Evolutionary conservation across 2,797 vertebrate genomes (phyloP), one percentile per base, ranked within the genome.

Genomic region (Eulemur mongoz): DNA sequence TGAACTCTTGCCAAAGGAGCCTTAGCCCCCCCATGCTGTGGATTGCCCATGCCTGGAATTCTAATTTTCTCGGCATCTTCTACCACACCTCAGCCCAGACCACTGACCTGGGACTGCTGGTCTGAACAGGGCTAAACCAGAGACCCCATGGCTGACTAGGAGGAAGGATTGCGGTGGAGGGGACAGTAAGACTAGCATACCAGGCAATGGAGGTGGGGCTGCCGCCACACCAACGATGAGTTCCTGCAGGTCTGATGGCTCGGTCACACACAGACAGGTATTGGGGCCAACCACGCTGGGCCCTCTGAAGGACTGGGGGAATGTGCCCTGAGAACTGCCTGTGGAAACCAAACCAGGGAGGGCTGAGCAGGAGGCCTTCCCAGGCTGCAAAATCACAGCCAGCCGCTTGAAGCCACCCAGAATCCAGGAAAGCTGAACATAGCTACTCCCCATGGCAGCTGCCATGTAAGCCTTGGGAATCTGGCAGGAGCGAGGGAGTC

Each of bases 1-100:
- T 63, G 70, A 95, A 84, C 85, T 90, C 88, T 83, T 45, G 50
- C 40, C 84, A 95, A 94, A 94, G 43, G 69, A 89, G 10, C 12
- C 88, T 89, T 75, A 78, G 67, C 38, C 7, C 35, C 35, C 38
- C 63, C 4, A 69, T 50, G 23, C 54, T 57, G 14, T 61, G 48
- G 35, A 85, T 48, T 93, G 72, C 23, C 22, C 43, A 65, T 50
- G 45, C 45, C 45, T 72, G 45, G 70, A 59, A 76, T 94, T 97
- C 38, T 45, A 40, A 88, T 91, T 96, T 89, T 81, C 54, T 93
- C 63, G 83, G 25, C 50, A 30, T 76, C 86, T 25, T 95, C 40
- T 4, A 91, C 45, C 48, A 91, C 25, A 63, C 54, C 30, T 82
- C 15, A 50, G 57, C 22, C 57, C 15, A 81, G 15, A 15, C 17